A percentile compares a stretch with the other conserved stretches of the same genome.
phyloP scores from a whole-genome alignment of 2,797 vertebrate species.

The Rousettus madagascariensis region DNA sequence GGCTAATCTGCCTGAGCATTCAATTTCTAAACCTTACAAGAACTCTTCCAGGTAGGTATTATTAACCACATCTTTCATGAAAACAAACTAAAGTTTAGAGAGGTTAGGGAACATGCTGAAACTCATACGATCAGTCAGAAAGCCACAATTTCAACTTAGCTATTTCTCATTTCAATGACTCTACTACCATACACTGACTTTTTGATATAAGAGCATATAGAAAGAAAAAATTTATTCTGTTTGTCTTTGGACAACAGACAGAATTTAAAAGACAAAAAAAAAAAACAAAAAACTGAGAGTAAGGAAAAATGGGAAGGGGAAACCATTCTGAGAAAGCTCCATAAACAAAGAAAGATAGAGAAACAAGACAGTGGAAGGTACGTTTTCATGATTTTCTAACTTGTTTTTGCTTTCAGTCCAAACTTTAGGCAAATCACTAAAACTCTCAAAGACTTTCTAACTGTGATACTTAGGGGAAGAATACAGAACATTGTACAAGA shows the following conservation, averaged over 20 bases:
- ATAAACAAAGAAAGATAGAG: neutral
- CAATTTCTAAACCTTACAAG: neutral
- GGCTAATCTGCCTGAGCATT: neutral
- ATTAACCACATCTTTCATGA: neutral
- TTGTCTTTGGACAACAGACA: neutral
- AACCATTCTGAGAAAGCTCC: neutral
- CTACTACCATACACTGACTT: fast-evolving
- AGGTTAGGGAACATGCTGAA: neutral
- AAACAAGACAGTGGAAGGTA: neutral
- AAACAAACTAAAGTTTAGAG: neutral
- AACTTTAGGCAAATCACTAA: neutral
- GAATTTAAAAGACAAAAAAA: neutral
- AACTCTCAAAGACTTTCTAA: neutral
- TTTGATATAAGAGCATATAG: neutral
- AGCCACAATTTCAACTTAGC: fast-evolving
- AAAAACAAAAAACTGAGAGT: neutral
- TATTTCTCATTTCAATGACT: neutral
- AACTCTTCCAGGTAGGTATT: fast-evolving
- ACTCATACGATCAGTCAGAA: too few relatives aligned
- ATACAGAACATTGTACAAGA: fast-evolving
- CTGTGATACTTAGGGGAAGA: neutral
- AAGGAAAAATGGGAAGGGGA: neutral
- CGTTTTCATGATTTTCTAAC: neutral
- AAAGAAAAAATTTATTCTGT: neutral
- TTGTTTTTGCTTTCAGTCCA: neutral